Base-by-base conservation (phyloP, 2,113 vertebrate genomes). In the Antechinus flavipes region DNA sequence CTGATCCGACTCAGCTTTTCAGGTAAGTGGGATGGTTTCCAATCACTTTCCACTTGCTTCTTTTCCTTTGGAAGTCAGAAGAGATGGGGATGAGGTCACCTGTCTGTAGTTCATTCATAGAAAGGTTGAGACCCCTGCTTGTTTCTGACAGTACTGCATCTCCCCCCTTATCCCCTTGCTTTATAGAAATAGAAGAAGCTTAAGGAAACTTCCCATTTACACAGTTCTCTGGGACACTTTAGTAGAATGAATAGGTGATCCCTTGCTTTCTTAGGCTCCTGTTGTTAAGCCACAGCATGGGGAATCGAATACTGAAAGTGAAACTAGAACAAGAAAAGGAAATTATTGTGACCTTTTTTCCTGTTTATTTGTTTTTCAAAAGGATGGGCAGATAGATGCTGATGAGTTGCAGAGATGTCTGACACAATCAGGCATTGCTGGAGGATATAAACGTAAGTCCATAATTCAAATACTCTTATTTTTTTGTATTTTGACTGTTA, bases 341-440 rank as follows among this genome's bases (percentile, higher is more conserved):
- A 92, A 54, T 47, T 52, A 0, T 91, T 42, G 25, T 95, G 52
- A 95, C 93, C 55, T 47, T 90, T 93, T 94, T 94, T 97, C 55
- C 93, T 98, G 4, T 97, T 6, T 49, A 49, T 49, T 98, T 97
- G 92, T 91, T 42, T 92, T 55, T 89, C 91, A 0, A 94, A 95
- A 99, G 99, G 99, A 99, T 96, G 99, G 99, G 89, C 99, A 99
- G 93, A 99, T 99, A 98, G 99, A 99, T 96, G 99, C 99, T 54
- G 99, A 99, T 24, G 99, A 99, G 98, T 98, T 99, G 93, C 99
- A 99, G 98, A 98, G 98, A 95, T 99, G 99, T 98, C 99, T 99
- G 96, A 99, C 99, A 0, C 99, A 99, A 93, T 99, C 99, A 0
- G 99, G 99, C 96, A 99, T 99, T 98, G 97, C 99, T 56, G 99